These are phyloP conservation scores for Brachymystax lenok DNA, from an alignment of 2,797 vertebrate species.

Conservation along the genomic window DNA sequence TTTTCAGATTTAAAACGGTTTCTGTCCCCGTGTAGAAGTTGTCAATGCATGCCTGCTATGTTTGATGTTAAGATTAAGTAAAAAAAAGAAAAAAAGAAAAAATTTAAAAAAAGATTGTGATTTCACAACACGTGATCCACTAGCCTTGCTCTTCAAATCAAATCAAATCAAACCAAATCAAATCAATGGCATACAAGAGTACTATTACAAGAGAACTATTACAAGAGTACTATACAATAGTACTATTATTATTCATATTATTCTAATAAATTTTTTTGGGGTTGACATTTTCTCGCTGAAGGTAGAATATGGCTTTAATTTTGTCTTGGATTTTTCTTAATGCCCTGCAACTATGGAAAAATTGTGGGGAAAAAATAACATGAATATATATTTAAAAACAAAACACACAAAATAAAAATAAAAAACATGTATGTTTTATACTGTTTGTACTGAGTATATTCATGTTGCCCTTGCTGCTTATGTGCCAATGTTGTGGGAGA, in stretches of 20 bases:
- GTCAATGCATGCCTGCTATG: slow-evolving; percentile 82
- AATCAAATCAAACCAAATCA: no score
- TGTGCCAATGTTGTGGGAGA: slow-evolving; percentile 95
- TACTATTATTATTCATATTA: slow-evolving; percentile 19
- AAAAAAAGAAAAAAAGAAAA: slow-evolving; percentile 34
- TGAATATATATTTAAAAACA: slow-evolving; percentile 78
- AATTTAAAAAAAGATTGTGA: slow-evolving; percentile 34
- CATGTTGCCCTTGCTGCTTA: slow-evolving; percentile 97
- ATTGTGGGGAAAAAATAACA: slow-evolving; percentile 67
- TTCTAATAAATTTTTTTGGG: slow-evolving; percentile 20
- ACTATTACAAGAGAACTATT: neutral
- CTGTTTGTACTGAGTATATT: slow-evolving; percentile 98
- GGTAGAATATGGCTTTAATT: slow-evolving; percentile 86
- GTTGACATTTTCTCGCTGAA: slow-evolving; percentile 46
- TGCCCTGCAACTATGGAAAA: slow-evolving; percentile 80
- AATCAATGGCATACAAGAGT: slow-evolving; percentile 34
- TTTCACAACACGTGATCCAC: slow-evolving; percentile 56
- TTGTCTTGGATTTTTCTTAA: slow-evolving; percentile 84
- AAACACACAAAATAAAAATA: slow-evolving; percentile 56
- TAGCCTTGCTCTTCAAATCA: slow-evolving; percentile 50
- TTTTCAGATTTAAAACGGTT: slow-evolving; percentile 47
- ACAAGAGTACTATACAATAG: slow-evolving; percentile 13
- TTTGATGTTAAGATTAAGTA: slow-evolving; percentile 75
- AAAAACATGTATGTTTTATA: slow-evolving; percentile 99
- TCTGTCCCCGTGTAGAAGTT: slow-evolving; percentile 69